Base-by-base conservation (phyloP, 2,797 vertebrate species). In the Pseudomugil gertrudae region DNA sequence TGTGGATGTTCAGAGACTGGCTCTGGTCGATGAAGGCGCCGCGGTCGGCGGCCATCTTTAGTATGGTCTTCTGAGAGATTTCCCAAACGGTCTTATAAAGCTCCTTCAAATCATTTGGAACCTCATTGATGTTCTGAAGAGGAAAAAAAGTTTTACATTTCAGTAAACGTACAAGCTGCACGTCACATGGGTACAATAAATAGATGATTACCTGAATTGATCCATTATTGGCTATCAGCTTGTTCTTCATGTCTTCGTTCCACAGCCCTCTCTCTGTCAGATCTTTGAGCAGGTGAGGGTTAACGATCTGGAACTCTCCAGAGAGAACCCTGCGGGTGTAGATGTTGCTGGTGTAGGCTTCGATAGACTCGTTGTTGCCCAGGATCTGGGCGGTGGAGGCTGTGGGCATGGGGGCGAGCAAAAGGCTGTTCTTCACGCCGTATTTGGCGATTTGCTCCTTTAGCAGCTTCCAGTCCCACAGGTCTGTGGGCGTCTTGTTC, bases 261-360 rank as follows among this genome's bases (percentile, higher is more conserved):
- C 98, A 99, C 69, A 99, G 92, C 0, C 96, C 95, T 38, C 88
- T 84, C 87, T 99, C 98, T 0, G 98, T 99, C 71, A 99, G 94
- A 84, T 99, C 97, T 80, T 99, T 99, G 84, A 99, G 64, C 84
- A 99, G 87, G 72, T 99, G 98, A 0, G 98, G 98, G 58, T 99
- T 99, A 54, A 98, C 96, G n/a, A 99, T 95, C 97, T 99, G 98
- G 72, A 99, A 99, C 93, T 99, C 98, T n/a, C 98, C 98, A 0
- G 98, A 99, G 56, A 99, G 95, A 0, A 99, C 98, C 59, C 98
- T 89, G 77, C 98, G 96, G 0, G 98, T 99, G 86, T 99, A 99
- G 92, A 99, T 95, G 91, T 99, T 99, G 85, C 98, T 99, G 78
- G 98, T 99, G 85, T 99, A 99, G 36, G 98, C 94, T 78, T 99